Evolutionary conservation across 2,113 vertebrate species (phyloP).

Genomic region (Fukomys damarensis): DNA sequence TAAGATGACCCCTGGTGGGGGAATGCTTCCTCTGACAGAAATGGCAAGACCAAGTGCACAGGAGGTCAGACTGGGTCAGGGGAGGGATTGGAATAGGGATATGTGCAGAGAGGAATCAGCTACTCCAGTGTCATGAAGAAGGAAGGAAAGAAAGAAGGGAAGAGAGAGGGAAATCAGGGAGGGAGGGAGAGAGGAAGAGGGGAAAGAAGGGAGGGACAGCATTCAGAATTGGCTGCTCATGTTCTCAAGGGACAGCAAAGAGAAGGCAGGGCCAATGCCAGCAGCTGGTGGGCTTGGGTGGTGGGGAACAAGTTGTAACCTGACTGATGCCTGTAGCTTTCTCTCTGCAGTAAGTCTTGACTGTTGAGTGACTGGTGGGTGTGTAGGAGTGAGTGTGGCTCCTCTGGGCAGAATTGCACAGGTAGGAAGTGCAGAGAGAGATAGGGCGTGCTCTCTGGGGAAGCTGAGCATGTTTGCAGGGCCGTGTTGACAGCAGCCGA

Average conservation of each 20-base stretch:
- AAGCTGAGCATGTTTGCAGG: background rate
- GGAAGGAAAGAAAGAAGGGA: background rate
- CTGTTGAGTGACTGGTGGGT: background rate
- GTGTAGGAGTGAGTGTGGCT: conserved; percentile 1
- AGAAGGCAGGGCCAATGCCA: background rate
- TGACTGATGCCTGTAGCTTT: conserved; percentile 17
- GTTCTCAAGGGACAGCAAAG: background rate
- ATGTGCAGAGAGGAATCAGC: background rate
- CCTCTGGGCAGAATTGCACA: background rate
- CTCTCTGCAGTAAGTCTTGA: background rate
- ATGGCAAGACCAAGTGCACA: background rate
- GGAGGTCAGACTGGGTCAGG: too few species aligned
- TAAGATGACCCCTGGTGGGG: background rate
- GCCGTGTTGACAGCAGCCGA: background rate
- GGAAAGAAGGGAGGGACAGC: rapidly evolving
- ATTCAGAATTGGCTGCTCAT: background rate
- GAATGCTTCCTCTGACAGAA: background rate
- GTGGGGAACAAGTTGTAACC: background rate
- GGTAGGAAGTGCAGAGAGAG: background rate
- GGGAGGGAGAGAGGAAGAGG: rapidly evolving
- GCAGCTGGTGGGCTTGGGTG: background rate
- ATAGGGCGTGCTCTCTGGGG: background rate
- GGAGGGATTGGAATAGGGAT: background rate
- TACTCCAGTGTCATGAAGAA: background rate
- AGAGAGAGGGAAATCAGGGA: rapidly evolving